Evolutionary conservation across 2,888 invertebrate species (phyloP).

Genomic region (Halictus quadricinctus): DNA sequence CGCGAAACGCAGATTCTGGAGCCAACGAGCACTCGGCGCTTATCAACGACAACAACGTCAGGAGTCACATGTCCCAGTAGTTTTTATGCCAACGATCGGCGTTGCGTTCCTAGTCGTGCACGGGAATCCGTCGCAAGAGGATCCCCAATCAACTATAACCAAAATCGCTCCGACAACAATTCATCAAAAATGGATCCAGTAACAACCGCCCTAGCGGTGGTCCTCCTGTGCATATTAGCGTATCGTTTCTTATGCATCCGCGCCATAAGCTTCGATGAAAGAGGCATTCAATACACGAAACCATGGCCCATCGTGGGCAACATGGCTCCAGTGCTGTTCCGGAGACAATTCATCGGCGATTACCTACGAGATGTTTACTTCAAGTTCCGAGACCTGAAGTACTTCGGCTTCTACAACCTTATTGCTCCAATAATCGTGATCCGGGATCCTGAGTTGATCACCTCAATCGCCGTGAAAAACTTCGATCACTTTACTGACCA

Average conservation of each 20-base stretch:
- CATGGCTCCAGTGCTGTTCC: constrained; percentile 51
- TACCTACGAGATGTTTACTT: constrained; percentile 51
- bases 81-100: not conserved
- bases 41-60: not conserved
- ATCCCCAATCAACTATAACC: not conserved
- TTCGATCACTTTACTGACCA: constrained; percentile 67
- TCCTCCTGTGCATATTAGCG: not conserved
- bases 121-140: not conserved
- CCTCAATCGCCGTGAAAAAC: constrained; percentile 65
- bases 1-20: not conserved
- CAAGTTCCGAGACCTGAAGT: constrained; percentile 54
- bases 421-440: constrained; percentile 61
- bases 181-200: not conserved
- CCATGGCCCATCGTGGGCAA: constrained; percentile 65
- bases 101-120: not conserved
- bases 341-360: constrained; percentile 28
- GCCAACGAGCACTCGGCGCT: not conserved
- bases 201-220: not conserved
- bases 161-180: not conserved
- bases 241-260: constrained; percentile 19
- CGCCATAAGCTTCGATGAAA: constrained; percentile 47
- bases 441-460: constrained; percentile 70
- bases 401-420: constrained; percentile 70
- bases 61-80: not conserved
- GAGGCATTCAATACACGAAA: constrained; percentile 54